Conservation (phyloP, 2,888 invertebrate species). For the Lathronympha strigana region DNA sequence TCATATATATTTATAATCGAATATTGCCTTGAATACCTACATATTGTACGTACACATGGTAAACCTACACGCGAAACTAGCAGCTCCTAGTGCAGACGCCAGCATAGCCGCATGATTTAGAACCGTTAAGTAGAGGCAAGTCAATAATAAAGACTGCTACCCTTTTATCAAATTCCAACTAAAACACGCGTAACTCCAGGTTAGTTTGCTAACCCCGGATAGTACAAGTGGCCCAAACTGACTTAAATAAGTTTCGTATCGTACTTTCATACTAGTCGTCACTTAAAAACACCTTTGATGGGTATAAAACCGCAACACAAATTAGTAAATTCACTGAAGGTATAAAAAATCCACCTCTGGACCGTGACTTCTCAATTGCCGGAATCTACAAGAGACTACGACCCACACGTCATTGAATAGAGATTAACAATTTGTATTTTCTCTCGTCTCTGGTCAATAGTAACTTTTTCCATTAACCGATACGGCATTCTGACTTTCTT, state of each 20-base stretch:
- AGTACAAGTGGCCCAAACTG: no score
- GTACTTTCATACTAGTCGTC: no score
- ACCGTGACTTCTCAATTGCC: no score
- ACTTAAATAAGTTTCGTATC: no score
- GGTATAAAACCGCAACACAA: no score
- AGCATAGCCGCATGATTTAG: constrained; percentile 69
- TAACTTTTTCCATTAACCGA: constrained; percentile 62
- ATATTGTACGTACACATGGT: constrained; percentile 13
- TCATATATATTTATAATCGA: neutral
- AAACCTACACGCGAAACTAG: constrained; percentile 64
- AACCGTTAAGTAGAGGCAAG: constrained; percentile 65
- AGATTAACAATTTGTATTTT: neutral
- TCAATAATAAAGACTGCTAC: neutral
- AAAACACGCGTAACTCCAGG: no score
- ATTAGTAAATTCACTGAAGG: no score
- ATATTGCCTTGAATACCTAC: neutral
- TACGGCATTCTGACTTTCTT: constrained; percentile 56
- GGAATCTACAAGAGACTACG: neutral
- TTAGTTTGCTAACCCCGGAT: no score
- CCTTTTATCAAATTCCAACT: neutral
- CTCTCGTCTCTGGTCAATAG: constrained; percentile 32
- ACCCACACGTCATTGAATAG: neutral
- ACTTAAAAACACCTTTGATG: no score
- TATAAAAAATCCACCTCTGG: no score
- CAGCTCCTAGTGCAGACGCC: constrained; percentile 73